phyloP scores from a whole-genome alignment of 2,797 vertebrate genomes.

The Apogon hyalosoma region DNA sequence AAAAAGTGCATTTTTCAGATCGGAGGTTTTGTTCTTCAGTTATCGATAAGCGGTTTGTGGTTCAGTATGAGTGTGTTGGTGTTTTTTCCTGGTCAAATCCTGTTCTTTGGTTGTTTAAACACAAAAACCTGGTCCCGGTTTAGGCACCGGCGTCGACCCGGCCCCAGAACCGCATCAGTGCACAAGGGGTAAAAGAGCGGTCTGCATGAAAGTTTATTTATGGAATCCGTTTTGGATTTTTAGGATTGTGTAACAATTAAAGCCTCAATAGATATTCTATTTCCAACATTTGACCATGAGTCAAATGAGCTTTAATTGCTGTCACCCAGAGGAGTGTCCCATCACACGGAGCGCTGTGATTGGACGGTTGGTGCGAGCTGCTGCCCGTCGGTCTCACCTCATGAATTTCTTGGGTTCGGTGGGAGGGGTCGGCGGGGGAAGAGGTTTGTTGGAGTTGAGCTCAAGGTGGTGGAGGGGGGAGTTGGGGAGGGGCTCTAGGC shows the following conservation, averaged over 20 bases:
- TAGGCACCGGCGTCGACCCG: too few relatives aligned
- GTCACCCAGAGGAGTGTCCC: slow-evolving; percentile 5
- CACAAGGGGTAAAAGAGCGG: not conserved
- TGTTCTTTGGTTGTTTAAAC: too few relatives aligned
- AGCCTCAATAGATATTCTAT: slow-evolving; percentile 1
- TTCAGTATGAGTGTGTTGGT: too few relatives aligned
- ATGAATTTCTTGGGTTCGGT: slow-evolving; percentile 98
- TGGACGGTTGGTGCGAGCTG: slow-evolving; percentile 51
- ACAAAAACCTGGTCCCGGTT: too few relatives aligned
- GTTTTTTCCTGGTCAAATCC: too few relatives aligned
- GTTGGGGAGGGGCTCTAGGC: slow-evolving; percentile 97
- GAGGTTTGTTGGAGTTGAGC: slow-evolving; percentile 98
- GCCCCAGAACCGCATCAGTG: too few relatives aligned
- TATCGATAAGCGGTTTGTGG: too few relatives aligned
- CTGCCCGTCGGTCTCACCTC: slow-evolving; percentile 91
- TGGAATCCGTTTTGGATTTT: slow-evolving; percentile 2
- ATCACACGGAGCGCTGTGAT: slow-evolving; percentile 37
- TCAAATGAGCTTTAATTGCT: slow-evolving; percentile 13
- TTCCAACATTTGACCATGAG: slow-evolving; percentile 25
- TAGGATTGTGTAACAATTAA: not conserved
- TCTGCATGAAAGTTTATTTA: slow-evolving; percentile 17
- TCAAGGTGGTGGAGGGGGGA: slow-evolving; percentile 97
- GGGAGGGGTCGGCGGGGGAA: slow-evolving; percentile 94
- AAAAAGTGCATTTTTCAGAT: too few relatives aligned
- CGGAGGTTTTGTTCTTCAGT: too few relatives aligned